phyloP scores from a whole-genome alignment of 2,797 vertebrate species.

The Vireo griseus region DNA sequence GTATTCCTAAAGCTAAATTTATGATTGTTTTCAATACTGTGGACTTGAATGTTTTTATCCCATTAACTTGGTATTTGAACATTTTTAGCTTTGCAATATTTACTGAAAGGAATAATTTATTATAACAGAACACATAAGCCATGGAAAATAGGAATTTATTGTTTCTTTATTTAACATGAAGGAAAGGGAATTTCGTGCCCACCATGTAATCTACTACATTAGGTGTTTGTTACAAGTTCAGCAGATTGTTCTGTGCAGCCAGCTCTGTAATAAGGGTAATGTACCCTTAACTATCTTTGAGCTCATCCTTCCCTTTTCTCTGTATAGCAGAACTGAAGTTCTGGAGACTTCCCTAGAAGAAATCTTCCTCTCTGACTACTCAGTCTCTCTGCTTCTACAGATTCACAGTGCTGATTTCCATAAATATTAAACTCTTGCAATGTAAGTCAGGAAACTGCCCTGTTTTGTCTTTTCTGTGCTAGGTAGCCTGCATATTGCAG shows the following conservation, averaged over 20 bases:
- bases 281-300: background rate
- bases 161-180: background rate
- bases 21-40: background rate
- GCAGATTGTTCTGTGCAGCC: background rate
- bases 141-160: background rate
- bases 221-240: background rate
- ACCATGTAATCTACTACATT: accelerated
- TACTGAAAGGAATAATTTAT: background rate
- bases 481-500: background rate
- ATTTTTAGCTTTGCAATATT: background rate
- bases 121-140: background rate
- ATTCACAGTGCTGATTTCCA: background rate
- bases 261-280: background rate
- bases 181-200: background rate
- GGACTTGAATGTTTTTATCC: background rate
- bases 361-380: background rate
- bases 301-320: background rate
- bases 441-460: background rate
- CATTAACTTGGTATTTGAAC: background rate
- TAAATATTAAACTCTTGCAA: background rate
- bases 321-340: background rate
- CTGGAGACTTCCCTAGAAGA: background rate
- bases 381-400: background rate
- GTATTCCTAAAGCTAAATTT: background rate
- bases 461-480: background rate